phyloP scores from a whole-genome alignment of 2,113 vertebrate genomes.

The Natator depressus region DNA sequence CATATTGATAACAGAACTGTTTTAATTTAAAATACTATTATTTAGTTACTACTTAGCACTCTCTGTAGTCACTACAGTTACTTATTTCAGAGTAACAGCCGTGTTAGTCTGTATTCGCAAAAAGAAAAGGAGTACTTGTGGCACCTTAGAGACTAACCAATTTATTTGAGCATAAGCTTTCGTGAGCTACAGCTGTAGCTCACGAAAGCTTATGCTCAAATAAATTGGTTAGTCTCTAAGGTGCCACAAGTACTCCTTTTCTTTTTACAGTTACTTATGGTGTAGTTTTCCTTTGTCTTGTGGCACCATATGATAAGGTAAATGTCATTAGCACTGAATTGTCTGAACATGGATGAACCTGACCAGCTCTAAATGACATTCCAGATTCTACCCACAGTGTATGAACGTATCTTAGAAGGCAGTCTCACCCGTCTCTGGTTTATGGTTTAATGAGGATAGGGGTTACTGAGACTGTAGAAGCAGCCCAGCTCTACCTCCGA shows the following conservation, averaged over 20 bases:
- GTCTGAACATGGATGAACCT: background rate
- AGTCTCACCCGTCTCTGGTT: background rate
- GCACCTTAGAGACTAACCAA: too few relatives aligned
- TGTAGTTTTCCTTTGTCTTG: background rate
- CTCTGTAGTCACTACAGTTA: background rate
- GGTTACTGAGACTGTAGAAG: background rate
- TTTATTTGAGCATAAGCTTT: too few relatives aligned
- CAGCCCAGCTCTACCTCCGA: background rate
- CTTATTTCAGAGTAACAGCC: too few relatives aligned
- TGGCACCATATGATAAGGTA: background rate
- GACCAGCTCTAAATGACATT: background rate
- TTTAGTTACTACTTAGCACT: background rate
- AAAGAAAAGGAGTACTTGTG: too few relatives aligned
- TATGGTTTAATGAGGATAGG: background rate
- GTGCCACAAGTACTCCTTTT: too few relatives aligned
- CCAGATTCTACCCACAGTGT: background rate
- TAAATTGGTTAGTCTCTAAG: too few relatives aligned
- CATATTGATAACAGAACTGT: background rate
- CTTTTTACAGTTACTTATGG: background rate
- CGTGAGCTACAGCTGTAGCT: too few relatives aligned
- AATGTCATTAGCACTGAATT: background rate
- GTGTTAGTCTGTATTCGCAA: too few relatives aligned
- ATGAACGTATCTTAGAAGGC: background rate
- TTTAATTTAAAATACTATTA: background rate
- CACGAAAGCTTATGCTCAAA: too few relatives aligned